Conservation (phyloP, 2,888 invertebrate species). For the Blera fallax region DNA sequence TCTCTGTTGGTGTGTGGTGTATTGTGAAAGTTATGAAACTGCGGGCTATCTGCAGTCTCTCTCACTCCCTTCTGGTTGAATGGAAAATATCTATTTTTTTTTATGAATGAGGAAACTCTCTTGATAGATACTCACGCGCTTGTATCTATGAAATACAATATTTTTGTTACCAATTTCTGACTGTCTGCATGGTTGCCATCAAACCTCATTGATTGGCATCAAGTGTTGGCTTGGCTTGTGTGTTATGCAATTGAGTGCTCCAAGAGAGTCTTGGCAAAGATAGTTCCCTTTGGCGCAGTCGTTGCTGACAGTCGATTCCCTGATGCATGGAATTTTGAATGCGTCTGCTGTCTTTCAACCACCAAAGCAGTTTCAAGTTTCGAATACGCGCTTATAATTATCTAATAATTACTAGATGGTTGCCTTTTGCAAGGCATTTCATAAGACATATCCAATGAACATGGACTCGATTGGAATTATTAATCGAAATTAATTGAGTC, state of each 20-base stretch:
- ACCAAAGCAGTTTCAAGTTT: slow-evolving; percentile 45
- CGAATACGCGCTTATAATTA: slow-evolving; percentile 34
- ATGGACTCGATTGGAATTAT: slow-evolving; percentile 7
- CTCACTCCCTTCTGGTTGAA: slow-evolving; percentile 59
- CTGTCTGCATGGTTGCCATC: slow-evolving; percentile 27
- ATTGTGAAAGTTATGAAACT: slow-evolving; percentile 69
- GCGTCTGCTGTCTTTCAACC: slow-evolving; percentile 2
- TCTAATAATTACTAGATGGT: slow-evolving; percentile 31
- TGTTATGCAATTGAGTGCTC: slow-evolving; percentile 47
- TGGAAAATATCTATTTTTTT: slow-evolving; percentile 34
- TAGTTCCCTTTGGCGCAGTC: slow-evolving; percentile 49
- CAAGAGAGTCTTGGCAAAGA: slow-evolving; percentile 14
- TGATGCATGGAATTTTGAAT: slow-evolving; percentile 35
- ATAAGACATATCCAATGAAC: slow-evolving; percentile 14
- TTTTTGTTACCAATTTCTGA: slow-evolving; percentile 57
- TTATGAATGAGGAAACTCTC: slow-evolving; percentile 59
- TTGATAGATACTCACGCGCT: slow-evolving; percentile 1
- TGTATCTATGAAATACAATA: slow-evolving; percentile 54
- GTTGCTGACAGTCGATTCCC: slow-evolving; percentile 15
- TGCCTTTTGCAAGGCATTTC: slow-evolving; percentile 9
- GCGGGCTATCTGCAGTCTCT: slow-evolving; percentile 9
- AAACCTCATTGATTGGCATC: slow-evolving; percentile 46
- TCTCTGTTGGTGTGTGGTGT: neutral
- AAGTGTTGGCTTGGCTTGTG: neutral
- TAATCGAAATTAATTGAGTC: slow-evolving; percentile 48